These are phyloP conservation scores for Myotis planiceps DNA, from an alignment of 2,797 vertebrate species.

Conservation along the genomic window DNA sequence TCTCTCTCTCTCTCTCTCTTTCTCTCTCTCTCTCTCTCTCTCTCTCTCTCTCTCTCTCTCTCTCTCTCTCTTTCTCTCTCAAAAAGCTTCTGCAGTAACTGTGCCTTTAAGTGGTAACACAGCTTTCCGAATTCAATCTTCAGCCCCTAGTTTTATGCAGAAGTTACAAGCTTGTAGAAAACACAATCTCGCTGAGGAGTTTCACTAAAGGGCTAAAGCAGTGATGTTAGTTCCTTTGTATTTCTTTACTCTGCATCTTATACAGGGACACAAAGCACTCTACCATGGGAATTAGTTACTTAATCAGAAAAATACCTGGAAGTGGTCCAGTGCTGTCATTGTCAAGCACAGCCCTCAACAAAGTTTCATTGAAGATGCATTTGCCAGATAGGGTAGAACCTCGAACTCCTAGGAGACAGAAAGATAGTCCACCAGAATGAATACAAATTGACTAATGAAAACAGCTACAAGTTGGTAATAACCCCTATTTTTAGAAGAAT, in stretches of 20 bases:
- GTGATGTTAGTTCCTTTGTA: conserved; percentile 48
- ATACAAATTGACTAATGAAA: conserved; percentile 57
- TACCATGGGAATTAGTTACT: conserved; percentile 30
- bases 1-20: not conserved
- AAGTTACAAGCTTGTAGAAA: conserved; percentile 60
- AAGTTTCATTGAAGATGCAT: conserved; percentile 44
- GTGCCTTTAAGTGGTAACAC: not conserved
- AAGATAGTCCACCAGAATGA: conserved; percentile 3
- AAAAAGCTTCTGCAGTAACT: not conserved
- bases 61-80: not conserved
- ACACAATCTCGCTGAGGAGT: conserved; percentile 60
- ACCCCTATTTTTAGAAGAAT: not conserved
- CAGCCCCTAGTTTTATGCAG: conserved; percentile 18
- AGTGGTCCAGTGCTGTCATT: not conserved
- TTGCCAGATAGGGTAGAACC: conserved; percentile 29
- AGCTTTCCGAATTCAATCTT: conserved; percentile 20
- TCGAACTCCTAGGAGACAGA: conserved; percentile 24
- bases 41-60: not conserved
- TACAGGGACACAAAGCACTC: not conserved
- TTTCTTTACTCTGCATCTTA: conserved; percentile 34
- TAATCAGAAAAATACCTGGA: conserved; percentile 28
- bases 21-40: not conserved
- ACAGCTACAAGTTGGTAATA: not conserved
- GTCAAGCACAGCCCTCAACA: conserved; percentile 16
- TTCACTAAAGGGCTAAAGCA: conserved; percentile 66